These are phyloP conservation scores for Cerceris rybyensis DNA, from an alignment of 2,888 invertebrate genomes.

Conservation along the genomic window DNA sequence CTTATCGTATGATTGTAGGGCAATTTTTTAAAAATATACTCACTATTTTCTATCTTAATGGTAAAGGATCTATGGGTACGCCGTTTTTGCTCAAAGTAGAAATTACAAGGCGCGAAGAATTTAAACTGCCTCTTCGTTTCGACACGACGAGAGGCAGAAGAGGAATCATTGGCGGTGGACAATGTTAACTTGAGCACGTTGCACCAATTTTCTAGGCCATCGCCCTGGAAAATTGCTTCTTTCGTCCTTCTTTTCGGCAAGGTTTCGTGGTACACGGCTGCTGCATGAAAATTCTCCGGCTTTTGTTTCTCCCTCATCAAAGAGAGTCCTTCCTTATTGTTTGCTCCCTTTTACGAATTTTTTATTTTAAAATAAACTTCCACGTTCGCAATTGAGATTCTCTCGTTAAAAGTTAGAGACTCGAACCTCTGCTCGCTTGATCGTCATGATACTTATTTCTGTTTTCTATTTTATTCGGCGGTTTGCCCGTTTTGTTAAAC, in stretches of 20 bases:
- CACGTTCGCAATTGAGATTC: no score
- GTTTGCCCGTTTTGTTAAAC: no score
- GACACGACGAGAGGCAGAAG: neutral
- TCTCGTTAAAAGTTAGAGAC: no score
- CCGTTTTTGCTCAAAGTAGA: no score
- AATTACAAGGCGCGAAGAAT: neutral
- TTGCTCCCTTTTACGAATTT: neutral
- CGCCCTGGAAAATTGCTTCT: constrained; percentile 73
- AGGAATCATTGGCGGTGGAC: constrained; percentile 40
- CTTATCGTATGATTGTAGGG: no score
- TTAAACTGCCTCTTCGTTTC: neutral
- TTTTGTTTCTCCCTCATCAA: neutral
- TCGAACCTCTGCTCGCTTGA: no score
- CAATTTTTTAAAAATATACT: no score
- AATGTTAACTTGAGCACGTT: constrained; percentile 28
- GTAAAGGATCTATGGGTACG: no score
- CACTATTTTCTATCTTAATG: no score
- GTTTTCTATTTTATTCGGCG: no score
- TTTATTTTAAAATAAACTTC: neutral
- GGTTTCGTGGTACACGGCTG: neutral
- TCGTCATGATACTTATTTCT: no score
- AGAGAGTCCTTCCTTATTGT: no score
- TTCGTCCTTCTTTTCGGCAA: constrained; percentile 38
- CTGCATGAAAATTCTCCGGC: constrained; percentile 25
- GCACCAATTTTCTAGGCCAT: constrained; percentile 73